phyloP scores from a whole-genome alignment of 1,140 invertebrate genomes.

The Drosophila elegans region DNA sequence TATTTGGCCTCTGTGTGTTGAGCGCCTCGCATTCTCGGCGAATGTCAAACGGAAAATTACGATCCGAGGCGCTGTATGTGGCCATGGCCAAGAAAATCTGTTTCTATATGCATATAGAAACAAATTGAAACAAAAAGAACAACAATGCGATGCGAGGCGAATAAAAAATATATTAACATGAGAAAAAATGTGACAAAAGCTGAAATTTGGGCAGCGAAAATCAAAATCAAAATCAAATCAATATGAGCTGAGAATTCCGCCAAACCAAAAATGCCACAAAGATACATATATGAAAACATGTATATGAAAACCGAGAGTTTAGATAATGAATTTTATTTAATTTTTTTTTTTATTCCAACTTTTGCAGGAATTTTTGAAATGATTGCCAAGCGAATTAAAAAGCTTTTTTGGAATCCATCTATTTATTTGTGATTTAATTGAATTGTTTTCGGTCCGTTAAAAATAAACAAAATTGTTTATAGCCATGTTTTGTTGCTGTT shows the following conservation, averaged over 20 bases:
- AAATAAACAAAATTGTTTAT: constrained; percentile 69
- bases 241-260: constrained; percentile 17
- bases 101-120: constrained; percentile 22
- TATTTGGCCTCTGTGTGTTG: constrained; percentile 38
- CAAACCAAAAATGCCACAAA: constrained; percentile 6
- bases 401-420: constrained; percentile 66
- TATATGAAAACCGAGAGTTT: constrained; percentile 2
- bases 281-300: constrained; percentile 2
- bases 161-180: constrained; percentile 55
- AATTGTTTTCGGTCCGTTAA: constrained; percentile 69
- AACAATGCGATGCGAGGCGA: constrained; percentile 16
- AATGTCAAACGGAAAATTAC: constrained; percentile 59
- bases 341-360: background rate
- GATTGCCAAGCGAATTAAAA: constrained; percentile 56
- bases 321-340: background rate
- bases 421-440: constrained; percentile 83
- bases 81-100: constrained; percentile 52
- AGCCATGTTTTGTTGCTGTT: constrained; percentile 33
- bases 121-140: constrained; percentile 10
- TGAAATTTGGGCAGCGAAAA: background rate
- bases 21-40: constrained; percentile 22
- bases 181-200: constrained; percentile 15
- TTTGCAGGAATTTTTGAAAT: constrained; percentile 26
- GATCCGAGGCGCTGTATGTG: constrained; percentile 38
- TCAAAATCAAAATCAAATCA: constrained; percentile 45